A percentile compares a stretch with the other conserved stretches of the same genome.
Conservation (phyloP, 92 coral and sea anemone genomes). For the Anthopleura xanthogrammica region DNA sequence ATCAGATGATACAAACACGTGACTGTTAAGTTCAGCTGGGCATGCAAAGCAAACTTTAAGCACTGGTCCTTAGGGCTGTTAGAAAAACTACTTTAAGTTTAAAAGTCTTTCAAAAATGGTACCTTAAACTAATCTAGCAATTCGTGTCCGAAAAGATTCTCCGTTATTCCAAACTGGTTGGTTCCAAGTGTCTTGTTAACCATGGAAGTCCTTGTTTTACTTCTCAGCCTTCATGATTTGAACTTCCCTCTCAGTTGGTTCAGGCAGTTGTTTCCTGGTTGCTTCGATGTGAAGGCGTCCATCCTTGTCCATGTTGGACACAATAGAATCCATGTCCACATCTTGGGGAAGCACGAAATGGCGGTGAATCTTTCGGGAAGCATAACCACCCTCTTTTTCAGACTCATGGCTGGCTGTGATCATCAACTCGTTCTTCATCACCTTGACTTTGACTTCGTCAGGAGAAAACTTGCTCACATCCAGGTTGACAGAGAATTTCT, state of each 20-base stretch:
- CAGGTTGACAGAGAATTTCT: conserved; percentile 68
- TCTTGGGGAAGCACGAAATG: conserved; percentile 81
- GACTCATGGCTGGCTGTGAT: conserved; percentile 79
- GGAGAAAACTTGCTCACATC: conserved; percentile 79
- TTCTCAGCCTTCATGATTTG: conserved; percentile 51
- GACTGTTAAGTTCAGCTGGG: too few relatives aligned
- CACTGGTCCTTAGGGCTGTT: too few relatives aligned
- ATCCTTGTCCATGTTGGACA: conserved; percentile 71
- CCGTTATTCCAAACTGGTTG: too few relatives aligned
- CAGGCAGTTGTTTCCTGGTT: conserved; percentile 53
- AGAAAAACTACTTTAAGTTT: too few relatives aligned
- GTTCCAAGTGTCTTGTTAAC: too few relatives aligned
- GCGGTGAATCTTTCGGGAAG: conserved; percentile 78
- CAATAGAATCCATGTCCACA: conserved; percentile 70
- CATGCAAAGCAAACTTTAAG: too few relatives aligned
- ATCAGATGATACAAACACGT: too few relatives aligned
- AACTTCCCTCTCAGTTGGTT: conserved; percentile 60
- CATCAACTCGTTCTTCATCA: conserved; percentile 65
- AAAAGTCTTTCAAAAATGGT: too few relatives aligned
- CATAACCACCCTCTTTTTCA: conserved; percentile 70
- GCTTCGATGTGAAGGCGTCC: conserved; percentile 80
- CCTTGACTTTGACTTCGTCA: conserved; percentile 80
- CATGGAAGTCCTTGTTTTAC: too few relatives aligned
- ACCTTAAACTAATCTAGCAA: too few relatives aligned
- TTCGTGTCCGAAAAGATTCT: too few relatives aligned